Evolutionary conservation across 2,888 invertebrate genomes (phyloP).

Genomic region (Acrocera orbiculus): DNA sequence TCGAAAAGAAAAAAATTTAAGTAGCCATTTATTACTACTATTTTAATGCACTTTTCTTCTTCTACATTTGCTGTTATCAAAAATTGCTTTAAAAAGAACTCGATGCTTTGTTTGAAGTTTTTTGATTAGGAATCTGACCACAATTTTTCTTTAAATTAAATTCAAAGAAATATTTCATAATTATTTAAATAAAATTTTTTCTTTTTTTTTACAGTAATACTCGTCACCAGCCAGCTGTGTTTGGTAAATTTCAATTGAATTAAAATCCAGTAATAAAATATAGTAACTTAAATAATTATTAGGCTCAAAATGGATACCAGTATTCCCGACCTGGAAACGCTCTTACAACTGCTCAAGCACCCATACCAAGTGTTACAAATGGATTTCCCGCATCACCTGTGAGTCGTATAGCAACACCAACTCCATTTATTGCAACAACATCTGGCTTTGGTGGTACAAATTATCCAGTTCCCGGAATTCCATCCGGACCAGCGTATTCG

Average conservation of each 20-base stretch:
- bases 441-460: constrained; percentile 13
- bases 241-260: constrained; percentile 15
- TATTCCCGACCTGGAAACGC: constrained; percentile 53
- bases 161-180: background rate
- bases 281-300: constrained; percentile 2
- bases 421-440: constrained; percentile 17
- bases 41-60: too few relatives aligned
- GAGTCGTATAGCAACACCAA: constrained; percentile 17
- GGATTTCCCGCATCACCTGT: constrained; percentile 14
- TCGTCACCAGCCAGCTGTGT: constrained; percentile 16
- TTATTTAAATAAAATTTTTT: constrained; percentile 1
- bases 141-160: too few relatives aligned
- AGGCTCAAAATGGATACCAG: constrained; percentile 57
- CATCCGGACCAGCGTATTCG: constrained; percentile 12
- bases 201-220: constrained; percentile 16
- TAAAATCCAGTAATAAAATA: background rate
- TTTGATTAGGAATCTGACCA: too few relatives aligned
- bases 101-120: too few relatives aligned
- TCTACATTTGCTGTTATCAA: too few relatives aligned
- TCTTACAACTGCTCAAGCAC: constrained; percentile 15
- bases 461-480: constrained; percentile 16
- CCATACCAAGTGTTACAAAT: constrained; percentile 16
- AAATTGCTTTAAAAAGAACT: too few relatives aligned
- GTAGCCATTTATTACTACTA: too few relatives aligned
- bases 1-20: too few relatives aligned